Evolutionary conservation across 2,113 vertebrate genomes (phyloP), one percentile per base, ranked within the genome.

Genomic region (Syrmaticus mikado): DNA sequence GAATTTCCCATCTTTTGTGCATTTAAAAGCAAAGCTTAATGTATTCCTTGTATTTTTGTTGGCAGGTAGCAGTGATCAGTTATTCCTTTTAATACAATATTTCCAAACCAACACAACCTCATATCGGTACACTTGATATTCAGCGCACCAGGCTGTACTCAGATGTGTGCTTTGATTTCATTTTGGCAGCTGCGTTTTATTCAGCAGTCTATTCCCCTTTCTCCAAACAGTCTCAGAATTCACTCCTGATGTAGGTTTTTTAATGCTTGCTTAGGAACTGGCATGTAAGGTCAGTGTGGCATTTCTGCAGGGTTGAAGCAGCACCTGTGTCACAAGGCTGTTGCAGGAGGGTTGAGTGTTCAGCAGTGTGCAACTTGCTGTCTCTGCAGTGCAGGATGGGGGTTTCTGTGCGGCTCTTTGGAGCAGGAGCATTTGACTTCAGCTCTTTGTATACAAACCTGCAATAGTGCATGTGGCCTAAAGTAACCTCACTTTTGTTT

Each of bases 61-160:
- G 86, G 62, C 50, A 77, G 78, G 48, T 32, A 66, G 55, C 6
- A 91, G 75, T 93, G 85, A 94, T 96, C 89, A 80, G 70, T 34
- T 87, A 94, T 95, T 92, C 87, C 75, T 93, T 95, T 95, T 87
- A 89, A 94, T 92, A 53, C 27, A 90, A 3, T 45, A 77, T 91
- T 92, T 94, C 67, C 85, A 80, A 72, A 38, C 58, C 67, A 70
- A 15, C 52, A 16, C 71, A 73, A 79, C 67, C 67, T 82, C 2
- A 1, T 50, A 24, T 52, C 1, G 0, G 21, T 38, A 17, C 76
- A 3, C 55, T 91, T 77, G 90, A 43, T 89, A 24, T 68, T 55
- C 87, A 67, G 8, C 0, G 0, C 89, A 77, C 89, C 79, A 85
- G 88, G 36, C 80, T 77, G 82, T 32, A 7, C 67, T 62, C 79